Evolutionary conservation across 2,113 vertebrate species (phyloP).

Genomic region (Corvus moneduloides): DNA sequence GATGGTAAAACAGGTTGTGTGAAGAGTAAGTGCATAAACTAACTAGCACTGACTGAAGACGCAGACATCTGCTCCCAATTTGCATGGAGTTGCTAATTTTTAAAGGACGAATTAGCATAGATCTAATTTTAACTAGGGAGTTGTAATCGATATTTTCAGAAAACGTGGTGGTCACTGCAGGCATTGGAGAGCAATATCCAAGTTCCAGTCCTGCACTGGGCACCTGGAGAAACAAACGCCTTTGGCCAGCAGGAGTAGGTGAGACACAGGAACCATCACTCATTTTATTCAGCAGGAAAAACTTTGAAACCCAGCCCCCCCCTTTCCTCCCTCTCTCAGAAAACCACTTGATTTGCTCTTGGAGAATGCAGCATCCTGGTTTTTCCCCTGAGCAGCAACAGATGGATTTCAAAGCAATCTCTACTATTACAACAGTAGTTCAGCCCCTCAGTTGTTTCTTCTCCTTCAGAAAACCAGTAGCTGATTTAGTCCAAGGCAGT

Average conservation of each 20-base stretch:
- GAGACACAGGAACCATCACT: neutral
- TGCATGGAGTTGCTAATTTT: constrained; percentile 28
- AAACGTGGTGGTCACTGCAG: neutral
- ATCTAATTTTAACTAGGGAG: constrained; percentile 22
- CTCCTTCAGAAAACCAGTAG: neutral
- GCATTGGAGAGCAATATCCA: neutral
- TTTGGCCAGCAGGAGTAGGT: neutral
- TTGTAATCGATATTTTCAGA: neutral
- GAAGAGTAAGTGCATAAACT: neutral
- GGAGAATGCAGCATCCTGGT: neutral
- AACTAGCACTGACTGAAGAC: neutral
- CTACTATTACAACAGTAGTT: neutral
- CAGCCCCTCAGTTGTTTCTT: neutral
- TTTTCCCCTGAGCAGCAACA: neutral
- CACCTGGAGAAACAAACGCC: neutral
- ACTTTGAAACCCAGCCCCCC: neutral
- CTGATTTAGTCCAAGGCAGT: neutral
- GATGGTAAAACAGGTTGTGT: neutral
- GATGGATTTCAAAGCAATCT: neutral
- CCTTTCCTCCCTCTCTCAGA: neutral
- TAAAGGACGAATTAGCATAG: constrained; percentile 26
- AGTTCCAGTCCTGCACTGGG: neutral
- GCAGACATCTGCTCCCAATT: neutral
- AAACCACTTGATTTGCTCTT: neutral
- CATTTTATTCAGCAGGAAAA: neutral